Conservation (phyloP, 2,113 vertebrate species). For the Clupea harengus region DNA sequence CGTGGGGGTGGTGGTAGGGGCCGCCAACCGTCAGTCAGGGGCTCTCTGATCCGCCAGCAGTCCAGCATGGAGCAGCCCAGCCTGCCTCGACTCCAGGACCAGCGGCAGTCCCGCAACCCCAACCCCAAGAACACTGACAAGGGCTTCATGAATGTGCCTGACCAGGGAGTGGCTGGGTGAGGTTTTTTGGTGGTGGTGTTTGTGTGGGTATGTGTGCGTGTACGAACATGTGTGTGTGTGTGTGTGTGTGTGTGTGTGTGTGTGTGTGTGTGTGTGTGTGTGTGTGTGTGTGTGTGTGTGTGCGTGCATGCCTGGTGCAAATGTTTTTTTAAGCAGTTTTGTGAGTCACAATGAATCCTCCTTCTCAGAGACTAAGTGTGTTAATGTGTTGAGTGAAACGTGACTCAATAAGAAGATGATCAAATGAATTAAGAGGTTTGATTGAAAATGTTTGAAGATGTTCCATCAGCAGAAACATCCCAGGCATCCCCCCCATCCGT, state of each 20-base stretch:
- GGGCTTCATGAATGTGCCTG: conserved; percentile 80
- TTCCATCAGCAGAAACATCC: not conserved
- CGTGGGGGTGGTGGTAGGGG: conserved; percentile 11
- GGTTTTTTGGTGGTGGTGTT: conserved; percentile 22
- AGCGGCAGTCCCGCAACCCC: conserved; percentile 40
- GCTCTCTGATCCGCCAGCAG: conserved; percentile 69
- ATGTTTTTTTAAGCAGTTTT: no score
- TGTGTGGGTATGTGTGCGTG: not conserved
- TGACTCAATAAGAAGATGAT: not conserved
- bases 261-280: not conserved
- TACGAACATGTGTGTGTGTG: not conserved
- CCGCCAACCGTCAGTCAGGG: conserved; percentile 43
- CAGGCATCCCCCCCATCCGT: no score
- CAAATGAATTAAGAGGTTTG: no score
- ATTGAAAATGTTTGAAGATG: not conserved
- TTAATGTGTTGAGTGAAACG: no score
- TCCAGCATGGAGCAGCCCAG: conserved; percentile 77
- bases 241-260: not conserved
- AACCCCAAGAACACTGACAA: conserved; percentile 54
- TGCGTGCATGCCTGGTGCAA: no score
- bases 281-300: no score
- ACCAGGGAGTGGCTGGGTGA: conserved; percentile 81
- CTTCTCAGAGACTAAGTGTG: no score
- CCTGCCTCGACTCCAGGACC: conserved; percentile 68
- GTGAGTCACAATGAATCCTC: no score